Percentiles rank a stretch among this genome's conserved stretches.
These are phyloP conservation scores for Adrianichthys oophorus DNA, from an alignment of 2,797 vertebrate genomes.

Conservation along the genomic window DNA sequence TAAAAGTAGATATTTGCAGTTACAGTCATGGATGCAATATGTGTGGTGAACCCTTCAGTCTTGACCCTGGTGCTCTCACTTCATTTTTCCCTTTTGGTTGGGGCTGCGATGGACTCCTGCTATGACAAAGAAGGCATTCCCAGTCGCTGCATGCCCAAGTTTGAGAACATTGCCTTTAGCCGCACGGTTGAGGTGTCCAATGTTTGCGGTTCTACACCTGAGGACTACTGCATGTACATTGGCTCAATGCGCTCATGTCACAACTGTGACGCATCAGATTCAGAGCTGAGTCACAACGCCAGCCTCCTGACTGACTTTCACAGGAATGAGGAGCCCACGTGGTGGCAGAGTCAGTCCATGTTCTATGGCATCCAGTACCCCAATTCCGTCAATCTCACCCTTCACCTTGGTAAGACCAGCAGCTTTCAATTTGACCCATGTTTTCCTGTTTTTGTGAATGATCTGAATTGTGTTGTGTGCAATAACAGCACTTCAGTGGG, in stretches of 20 bases:
- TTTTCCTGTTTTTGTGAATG: neutral
- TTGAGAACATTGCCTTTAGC: constrained; percentile 90
- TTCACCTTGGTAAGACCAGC: constrained; percentile 85
- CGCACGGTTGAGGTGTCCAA: constrained; percentile 77
- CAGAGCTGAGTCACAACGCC: constrained; percentile 79
- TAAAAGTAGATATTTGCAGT: constrained; percentile 16
- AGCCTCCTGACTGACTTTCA: constrained; percentile 91
- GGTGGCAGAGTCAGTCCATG: constrained; percentile 99
- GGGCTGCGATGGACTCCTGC: constrained; percentile 81
- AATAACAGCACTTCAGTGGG: neutral
- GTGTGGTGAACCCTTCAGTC: constrained; percentile 43
- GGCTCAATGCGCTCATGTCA: constrained; percentile 83
- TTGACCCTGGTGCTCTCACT: constrained; percentile 32
- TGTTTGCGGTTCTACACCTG: constrained; percentile 83
- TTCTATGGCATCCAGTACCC: constrained; percentile 89
- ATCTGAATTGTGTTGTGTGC: neutral
- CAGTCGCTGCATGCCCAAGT: constrained; percentile 87
- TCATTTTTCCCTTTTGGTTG: constrained; percentile 39
- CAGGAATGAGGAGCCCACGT: constrained; percentile 87
- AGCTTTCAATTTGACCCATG: constrained; percentile 4
- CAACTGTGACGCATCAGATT: constrained; percentile 77
- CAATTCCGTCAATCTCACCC: constrained; percentile 87
- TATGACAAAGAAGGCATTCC: constrained; percentile 71
- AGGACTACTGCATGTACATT: constrained; percentile 92
- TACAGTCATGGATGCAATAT: constrained; percentile 60